phyloP scores from a whole-genome alignment of 2,113 vertebrate genomes.

The Oncorhynchus nerka region DNA sequence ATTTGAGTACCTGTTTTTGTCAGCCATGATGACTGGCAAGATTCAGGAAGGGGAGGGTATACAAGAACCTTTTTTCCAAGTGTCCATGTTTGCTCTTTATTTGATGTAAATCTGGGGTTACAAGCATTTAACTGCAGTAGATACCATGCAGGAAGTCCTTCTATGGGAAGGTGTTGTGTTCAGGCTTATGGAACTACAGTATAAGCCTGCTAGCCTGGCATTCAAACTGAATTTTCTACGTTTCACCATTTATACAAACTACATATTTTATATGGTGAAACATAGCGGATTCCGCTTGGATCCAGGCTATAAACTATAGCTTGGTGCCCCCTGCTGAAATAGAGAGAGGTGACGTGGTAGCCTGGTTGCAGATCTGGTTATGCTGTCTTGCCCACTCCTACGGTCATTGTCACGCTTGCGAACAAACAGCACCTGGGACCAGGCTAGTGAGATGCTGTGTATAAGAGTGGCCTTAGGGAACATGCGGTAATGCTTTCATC shows the following conservation, averaged over 20 bases:
- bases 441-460: constrained; percentile 42
- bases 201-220: too few relatives aligned
- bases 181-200: constrained; percentile 16
- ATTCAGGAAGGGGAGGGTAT: constrained; percentile 2
- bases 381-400: too few relatives aligned
- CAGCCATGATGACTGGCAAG: constrained; percentile 11
- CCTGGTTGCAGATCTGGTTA: too few relatives aligned
- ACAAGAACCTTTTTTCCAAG: constrained; percentile 46
- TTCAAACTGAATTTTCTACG: too few relatives aligned
- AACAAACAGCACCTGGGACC: constrained; percentile 42
- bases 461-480: constrained; percentile 75
- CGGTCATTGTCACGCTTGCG: too few relatives aligned
- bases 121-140: constrained; percentile 64
- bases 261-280: too few relatives aligned
- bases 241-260: too few relatives aligned
- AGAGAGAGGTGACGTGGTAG: constrained; percentile 20
- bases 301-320: background rate
- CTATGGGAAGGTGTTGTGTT: constrained; percentile 54
- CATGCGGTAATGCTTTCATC: constrained; percentile 63
- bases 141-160: constrained; percentile 45
- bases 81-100: constrained; percentile 63
- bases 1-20: constrained; percentile 42
- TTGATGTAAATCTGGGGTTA: background rate
- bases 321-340: constrained; percentile 44
- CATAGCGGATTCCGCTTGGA: too few relatives aligned